A percentile compares a stretch with the other conserved stretches of the same genome.
phyloP scores from a whole-genome alignment of 2,888 invertebrate species.

The Perizoma affinitatum region DNA sequence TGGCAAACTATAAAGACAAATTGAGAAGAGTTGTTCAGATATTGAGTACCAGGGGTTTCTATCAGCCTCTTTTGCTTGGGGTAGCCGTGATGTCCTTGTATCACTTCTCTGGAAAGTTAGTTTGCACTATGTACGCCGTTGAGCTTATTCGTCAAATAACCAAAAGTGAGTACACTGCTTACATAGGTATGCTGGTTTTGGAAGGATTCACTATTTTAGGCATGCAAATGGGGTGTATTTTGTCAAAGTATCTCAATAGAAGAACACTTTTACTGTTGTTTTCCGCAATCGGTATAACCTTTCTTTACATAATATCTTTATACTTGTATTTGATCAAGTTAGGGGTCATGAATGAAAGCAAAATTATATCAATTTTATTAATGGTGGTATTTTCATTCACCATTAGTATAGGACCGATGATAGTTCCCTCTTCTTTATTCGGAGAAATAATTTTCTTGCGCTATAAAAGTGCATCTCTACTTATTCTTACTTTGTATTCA shows the following conservation, averaged over 20 bases:
- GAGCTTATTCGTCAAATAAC: constrained; percentile 59
- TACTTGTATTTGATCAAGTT: constrained; percentile 57
- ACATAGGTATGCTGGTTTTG: constrained; percentile 61
- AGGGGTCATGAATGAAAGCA: constrained; percentile 49
- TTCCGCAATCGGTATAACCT: constrained; percentile 51
- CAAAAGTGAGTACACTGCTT: constrained; percentile 52
- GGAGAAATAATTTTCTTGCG: constrained; percentile 61
- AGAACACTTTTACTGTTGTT: constrained; percentile 54
- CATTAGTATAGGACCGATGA: constrained; percentile 64
- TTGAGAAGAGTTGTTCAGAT: constrained; percentile 40
- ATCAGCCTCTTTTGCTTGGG: constrained; percentile 53
- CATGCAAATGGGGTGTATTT: constrained; percentile 59
- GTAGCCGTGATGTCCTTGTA: constrained; percentile 51
- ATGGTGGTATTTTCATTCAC: constrained; percentile 56
- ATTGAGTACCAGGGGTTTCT: constrained; percentile 49
- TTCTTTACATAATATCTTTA: constrained; percentile 55
- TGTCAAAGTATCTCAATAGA: constrained; percentile 54
- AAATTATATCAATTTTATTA: constrained; percentile 51
- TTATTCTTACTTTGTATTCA: constrained; percentile 50
- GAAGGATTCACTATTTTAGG: constrained; percentile 65
- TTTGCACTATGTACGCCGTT: constrained; percentile 58
- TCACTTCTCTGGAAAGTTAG: constrained; percentile 58
- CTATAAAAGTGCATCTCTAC: constrained; percentile 53
- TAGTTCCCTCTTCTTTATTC: constrained; percentile 57
- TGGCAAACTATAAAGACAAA: constrained; percentile 31